phyloP scores from a whole-genome alignment of 2,113 vertebrate species.

The Lota lota region DNA sequence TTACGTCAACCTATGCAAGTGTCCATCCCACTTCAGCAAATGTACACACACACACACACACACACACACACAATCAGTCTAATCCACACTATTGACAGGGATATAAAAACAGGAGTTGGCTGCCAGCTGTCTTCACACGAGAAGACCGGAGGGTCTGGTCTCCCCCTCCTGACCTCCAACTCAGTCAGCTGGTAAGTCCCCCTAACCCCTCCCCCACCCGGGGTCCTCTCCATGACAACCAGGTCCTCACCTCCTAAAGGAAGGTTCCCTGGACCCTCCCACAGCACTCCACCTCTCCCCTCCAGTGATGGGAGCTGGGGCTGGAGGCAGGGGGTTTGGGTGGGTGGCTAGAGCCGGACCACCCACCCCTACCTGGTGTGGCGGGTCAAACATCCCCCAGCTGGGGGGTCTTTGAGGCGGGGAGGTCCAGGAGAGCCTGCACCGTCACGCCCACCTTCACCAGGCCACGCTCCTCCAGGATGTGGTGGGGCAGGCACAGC shows the following conservation, averaged over 20 bases:
- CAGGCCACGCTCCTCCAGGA: conserved; percentile 93
- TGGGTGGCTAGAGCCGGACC: conserved; percentile 69
- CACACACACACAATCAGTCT: conserved; percentile 4
- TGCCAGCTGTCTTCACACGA: conserved; percentile 64
- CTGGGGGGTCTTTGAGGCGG: conserved; percentile 78
- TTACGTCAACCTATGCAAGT: background rate
- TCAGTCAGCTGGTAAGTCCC: conserved; percentile 51
- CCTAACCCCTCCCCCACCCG: conserved; percentile 17
- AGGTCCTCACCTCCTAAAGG: conserved; percentile 11
- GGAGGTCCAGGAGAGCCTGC: conserved; percentile 92
- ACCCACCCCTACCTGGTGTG: conserved; percentile 18
- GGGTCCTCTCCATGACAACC: conserved; percentile 35
- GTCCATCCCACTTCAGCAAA: conserved; percentile 16
- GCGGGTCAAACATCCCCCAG: conserved; percentile 82
- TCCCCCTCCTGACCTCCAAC: conserved; percentile 34
- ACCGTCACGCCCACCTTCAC: conserved; percentile 94
- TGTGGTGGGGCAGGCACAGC: conserved; percentile 96
- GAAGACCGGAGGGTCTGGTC: conserved; percentile 28
- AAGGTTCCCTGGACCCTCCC: conserved; percentile 47
- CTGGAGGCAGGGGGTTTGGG: conserved; percentile 6
- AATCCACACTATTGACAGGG: background rate
- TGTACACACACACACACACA: conserved; percentile 16
- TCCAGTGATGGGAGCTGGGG: background rate
- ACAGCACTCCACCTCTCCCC: background rate
- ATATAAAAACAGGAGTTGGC: background rate